Evolutionary conservation across 1,140 invertebrate species (phyloP), one percentile per base, ranked within the genome.

Genomic region (Delia radicum): DNA sequence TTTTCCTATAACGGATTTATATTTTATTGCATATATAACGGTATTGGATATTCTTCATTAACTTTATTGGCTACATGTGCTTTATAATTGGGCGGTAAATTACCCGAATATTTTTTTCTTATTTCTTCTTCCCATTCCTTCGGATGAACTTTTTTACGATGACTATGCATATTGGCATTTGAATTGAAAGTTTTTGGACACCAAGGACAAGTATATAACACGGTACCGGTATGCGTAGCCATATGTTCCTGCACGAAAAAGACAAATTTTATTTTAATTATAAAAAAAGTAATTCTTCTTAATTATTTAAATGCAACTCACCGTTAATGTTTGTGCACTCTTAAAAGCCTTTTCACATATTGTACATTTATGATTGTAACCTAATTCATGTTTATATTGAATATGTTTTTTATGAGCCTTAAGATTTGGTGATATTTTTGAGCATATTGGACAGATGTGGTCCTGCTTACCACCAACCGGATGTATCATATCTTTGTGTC

Each of bases 161-260:
- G 84, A 6, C 82, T 80, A 61, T 86, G 84, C 78, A 85, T 83
- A 65, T 86, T 86, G 5, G 81, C 82, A 78, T 84, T 85, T 37
- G 82, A 85, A 28, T 84, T 86, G 67, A 86, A 86, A 3, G 84
- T 86, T 71, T 81, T 81, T 1, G 85, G 81, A 42, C 85, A 86
- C 71, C 84, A 81, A 3, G 83, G 83, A 65, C 85, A 86, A 62
- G 78, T 83, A 77, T 86, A 86, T 7, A 86, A 76, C 18, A 81
- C 80, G 46, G 85, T 81, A 8, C 85, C 85, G 0, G 81, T 84
- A 18, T 86, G 85, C 24, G 77, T 79, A 29, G 85, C 77, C 81
- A 86, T 85, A 78, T 86, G 85, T 74, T 86, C 85, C 76, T 79
- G 33, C n/a, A n/a, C n/a, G n/a, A n/a, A n/a, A n/a, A n/a, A n/a